phyloP scores from a whole-genome alignment of 23 tunicate genomes.

The Halocynthia roretzi region DNA sequence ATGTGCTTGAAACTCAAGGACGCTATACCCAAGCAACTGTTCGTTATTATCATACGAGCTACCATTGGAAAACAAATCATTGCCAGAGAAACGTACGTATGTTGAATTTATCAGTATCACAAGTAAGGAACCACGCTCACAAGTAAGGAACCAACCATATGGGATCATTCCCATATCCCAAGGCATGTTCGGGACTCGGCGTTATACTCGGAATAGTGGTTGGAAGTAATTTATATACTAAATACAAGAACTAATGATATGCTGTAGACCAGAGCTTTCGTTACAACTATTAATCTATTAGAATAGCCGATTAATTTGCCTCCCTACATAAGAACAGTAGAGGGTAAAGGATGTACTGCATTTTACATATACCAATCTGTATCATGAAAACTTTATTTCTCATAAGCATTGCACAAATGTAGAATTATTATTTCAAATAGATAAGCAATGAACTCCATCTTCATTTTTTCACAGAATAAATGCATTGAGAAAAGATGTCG shows the following conservation, averaged over 20 bases:
- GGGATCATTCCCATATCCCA: neutral
- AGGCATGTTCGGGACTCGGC: neutral
- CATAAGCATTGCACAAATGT: neutral
- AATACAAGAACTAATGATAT: too few relatives aligned
- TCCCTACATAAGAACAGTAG: too few relatives aligned
- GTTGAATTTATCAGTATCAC: neutral
- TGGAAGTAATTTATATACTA: too few relatives aligned
- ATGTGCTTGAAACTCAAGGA: constrained; percentile 49
- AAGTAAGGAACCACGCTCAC: too few relatives aligned
- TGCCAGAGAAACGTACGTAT: constrained; percentile 55
- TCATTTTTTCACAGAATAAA: constrained; percentile 24
- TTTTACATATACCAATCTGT: too few relatives aligned
- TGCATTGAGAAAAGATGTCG: constrained; percentile 61
- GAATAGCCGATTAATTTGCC: too few relatives aligned
- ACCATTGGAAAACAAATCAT: constrained; percentile 38
- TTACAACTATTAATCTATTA: too few relatives aligned
- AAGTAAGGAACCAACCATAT: too few relatives aligned
- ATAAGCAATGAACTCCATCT: neutral
- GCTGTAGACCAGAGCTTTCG: too few relatives aligned
- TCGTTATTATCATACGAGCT: constrained; percentile 59
- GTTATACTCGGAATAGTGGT: too few relatives aligned
- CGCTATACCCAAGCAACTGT: constrained; percentile 42
- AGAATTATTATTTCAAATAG: neutral
- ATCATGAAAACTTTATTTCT: too few relatives aligned
- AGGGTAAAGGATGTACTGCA: too few relatives aligned